Evolutionary conservation across 2,888 invertebrate genomes (phyloP).

Genomic region (Drosophila antonietae): DNA sequence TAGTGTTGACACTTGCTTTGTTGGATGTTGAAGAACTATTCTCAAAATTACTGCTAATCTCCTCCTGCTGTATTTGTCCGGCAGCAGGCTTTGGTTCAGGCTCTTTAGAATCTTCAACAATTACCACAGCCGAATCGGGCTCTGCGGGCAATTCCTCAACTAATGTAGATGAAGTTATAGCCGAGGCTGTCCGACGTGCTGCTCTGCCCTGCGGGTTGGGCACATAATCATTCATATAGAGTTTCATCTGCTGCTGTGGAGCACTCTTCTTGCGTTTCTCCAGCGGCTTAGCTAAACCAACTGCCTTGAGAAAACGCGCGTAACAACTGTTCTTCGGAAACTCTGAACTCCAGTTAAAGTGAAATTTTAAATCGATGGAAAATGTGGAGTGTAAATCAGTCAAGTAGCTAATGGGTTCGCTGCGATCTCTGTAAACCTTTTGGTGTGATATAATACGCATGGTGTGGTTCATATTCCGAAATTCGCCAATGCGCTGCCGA

Average conservation of each 20-base stretch:
- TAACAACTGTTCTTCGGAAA: conserved; percentile 70
- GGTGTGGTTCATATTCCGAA: conserved; percentile 57
- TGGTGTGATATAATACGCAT: conserved; percentile 81
- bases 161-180: conserved; percentile 4
- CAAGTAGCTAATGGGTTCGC: conserved; percentile 24
- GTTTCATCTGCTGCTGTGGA: neutral
- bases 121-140: neutral
- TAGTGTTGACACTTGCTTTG: neutral
- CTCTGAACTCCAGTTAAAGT: conserved; percentile 70
- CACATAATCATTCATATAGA: conserved; percentile 48
- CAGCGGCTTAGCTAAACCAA: conserved; percentile 68
- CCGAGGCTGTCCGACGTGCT: conserved; percentile 13
- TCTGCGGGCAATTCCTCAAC: conserved; percentile 7
- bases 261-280: conserved; percentile 13
- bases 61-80: conserved; percentile 38
- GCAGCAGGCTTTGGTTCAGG: neutral
- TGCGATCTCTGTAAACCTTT: conserved; percentile 80
- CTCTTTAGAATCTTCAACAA: neutral
- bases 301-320: conserved; percentile 79
- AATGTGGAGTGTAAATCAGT: conserved; percentile 59
- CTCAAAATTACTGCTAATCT: conserved; percentile 48
- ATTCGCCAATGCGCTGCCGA: conserved; percentile 79
- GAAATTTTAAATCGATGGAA: conserved; percentile 62
- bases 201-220: conserved; percentile 62
- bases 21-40: conserved; percentile 5